Conservation (phyloP, 1,140 invertebrate species). For the Halictus rubicundus region DNA sequence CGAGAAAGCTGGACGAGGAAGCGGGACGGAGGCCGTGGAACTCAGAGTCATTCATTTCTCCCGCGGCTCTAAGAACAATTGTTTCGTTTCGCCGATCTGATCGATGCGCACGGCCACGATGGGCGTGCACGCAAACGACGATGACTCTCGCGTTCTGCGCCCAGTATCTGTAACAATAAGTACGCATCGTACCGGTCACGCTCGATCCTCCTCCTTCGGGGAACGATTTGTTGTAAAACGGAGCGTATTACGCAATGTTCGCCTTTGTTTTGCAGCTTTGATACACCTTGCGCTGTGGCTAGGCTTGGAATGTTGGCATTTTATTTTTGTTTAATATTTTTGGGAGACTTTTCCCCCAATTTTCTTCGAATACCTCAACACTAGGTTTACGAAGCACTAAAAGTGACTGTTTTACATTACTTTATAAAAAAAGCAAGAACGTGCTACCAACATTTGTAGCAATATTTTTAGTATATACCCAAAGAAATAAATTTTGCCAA, state of each 20-base stretch:
- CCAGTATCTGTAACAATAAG: constrained; percentile 52
- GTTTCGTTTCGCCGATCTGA: constrained; percentile 57
- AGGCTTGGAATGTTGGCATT: too few species aligned
- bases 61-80: constrained; percentile 54
- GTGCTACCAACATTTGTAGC: too few species aligned
- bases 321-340: too few species aligned
- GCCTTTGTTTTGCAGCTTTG: neutral
- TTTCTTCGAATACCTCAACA: too few species aligned
- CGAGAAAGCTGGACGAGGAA: constrained; percentile 14
- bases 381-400: too few species aligned
- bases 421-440: too few species aligned
- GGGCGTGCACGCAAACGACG: constrained; percentile 47
- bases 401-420: too few species aligned
- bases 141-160: constrained; percentile 36
- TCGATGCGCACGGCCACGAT: constrained; percentile 37
- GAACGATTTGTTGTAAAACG: neutral
- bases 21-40: constrained; percentile 27
- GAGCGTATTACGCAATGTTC: neutral
- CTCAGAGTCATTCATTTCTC: constrained; percentile 51
- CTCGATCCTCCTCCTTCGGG: constrained; percentile 1
- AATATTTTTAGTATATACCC: too few species aligned
- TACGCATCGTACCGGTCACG: constrained; percentile 14
- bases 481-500: too few species aligned
- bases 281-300: neutral
- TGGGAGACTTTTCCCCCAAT: too few species aligned